Base-by-base conservation (phyloP, 2,113 vertebrate species). In the Edolisoma coerulescens region DNA sequence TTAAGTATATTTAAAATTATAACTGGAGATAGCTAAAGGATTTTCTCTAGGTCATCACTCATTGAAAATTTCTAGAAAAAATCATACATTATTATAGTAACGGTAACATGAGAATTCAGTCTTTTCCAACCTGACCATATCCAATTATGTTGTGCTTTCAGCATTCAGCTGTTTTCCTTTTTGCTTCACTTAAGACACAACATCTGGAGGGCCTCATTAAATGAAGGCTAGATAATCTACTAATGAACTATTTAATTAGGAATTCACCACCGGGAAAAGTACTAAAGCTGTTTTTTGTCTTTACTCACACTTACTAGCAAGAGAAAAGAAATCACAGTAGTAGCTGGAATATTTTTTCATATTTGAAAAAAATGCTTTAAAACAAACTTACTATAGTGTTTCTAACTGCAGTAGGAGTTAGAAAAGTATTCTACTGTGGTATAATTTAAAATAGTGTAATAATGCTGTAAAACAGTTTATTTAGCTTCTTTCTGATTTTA, bases 181-280 rank as follows among this genome's bases (percentile, higher is more conserved):
- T 90, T 87, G 65, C 67, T 93, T 84, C 50, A 33, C 84, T 94
- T 96, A 93, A 93, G 78, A 60, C 56, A 41, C 70, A 87, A 60
- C 95, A 94, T 96, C 96, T 95, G 95, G 89, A 96, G 92, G 80
- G 77, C 47, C 70, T 93, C 78, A 89, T 91, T 84, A 93, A 90
- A 88, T 60, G 75, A 91, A 84, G 42, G 74, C 70, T 63, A 67
- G 57, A 71, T 92, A 95, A 90, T 93, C 84, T 77, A 84, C 87
- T 96, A 88, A 94, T 89, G 91, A 91, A 64, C 60, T 85, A 84
- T 86, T 84, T 94, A 84, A 92, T 93, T 90, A 96, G 87, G 84
- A 95, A 81, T 76, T 83, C 2, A 44, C 84, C 90, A 81, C 35
- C 19, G 54, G 19, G n/a, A 83, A 49, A 81, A 93, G 13, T 79